These are phyloP conservation scores for Halcyon chelicuti DNA, from an alignment of 2,797 vertebrate genomes.

Conservation along the genomic window DNA sequence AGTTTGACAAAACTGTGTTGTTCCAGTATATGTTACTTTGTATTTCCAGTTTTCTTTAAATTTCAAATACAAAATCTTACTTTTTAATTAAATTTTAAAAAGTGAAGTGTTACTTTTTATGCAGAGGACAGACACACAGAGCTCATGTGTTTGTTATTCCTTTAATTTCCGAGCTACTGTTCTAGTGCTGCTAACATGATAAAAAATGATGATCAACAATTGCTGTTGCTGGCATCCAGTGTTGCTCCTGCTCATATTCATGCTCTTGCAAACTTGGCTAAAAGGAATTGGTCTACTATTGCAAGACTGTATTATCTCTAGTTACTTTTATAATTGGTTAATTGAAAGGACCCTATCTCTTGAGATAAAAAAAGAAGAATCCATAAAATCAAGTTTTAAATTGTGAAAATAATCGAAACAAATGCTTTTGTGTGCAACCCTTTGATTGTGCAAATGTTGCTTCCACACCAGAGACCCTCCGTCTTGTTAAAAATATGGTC, in stretches of 20 bases:
- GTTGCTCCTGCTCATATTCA: neutral
- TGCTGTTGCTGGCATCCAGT: neutral
- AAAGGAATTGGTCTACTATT: neutral
- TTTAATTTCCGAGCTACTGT: neutral
- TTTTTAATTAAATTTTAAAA: neutral
- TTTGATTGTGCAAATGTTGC: neutral
- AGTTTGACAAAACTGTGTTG: fast-evolving
- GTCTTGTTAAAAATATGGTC: neutral
- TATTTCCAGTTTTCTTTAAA: neutral
- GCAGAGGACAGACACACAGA: neutral
- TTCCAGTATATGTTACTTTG: neutral
- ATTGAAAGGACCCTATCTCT: neutral
- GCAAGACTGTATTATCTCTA: neutral
- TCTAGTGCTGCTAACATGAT: neutral
- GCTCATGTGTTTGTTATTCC: neutral
- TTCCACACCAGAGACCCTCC: neutral
- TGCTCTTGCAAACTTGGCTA: neutral
- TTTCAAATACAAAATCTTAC: neutral
- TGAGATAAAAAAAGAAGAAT: neutral
- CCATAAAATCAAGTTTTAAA: neutral
- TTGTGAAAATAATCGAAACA: neutral
- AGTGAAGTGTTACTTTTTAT: neutral
- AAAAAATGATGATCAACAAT: neutral
- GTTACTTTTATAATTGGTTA: neutral
- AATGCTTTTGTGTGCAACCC: neutral